Conservation (phyloP, 2,888 invertebrate species). For the Machimus atricapillus region DNA sequence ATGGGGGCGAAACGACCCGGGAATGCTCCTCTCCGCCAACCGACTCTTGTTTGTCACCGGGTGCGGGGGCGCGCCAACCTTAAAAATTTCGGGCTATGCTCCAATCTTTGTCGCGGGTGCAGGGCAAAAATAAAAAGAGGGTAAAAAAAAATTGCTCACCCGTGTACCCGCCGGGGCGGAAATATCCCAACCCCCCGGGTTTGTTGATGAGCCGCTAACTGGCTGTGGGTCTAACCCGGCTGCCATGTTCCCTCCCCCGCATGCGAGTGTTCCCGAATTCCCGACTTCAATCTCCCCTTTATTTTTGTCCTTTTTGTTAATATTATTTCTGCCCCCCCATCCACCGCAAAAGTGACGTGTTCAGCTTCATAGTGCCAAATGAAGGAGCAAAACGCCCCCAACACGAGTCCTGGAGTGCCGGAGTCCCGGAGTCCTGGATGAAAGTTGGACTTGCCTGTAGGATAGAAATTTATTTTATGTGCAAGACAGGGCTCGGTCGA, state of each 20-base stretch:
- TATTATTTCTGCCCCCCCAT: neutral
- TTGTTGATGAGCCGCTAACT: slow-evolving; percentile 35
- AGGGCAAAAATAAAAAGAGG: neutral
- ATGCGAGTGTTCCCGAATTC: neutral
- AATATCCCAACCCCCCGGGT: neutral
- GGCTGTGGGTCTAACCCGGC: neutral
- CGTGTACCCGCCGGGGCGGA: neutral
- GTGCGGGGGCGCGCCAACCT: neutral
- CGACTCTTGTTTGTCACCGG: neutral
- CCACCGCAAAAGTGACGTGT: neutral
- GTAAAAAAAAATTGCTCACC: neutral
- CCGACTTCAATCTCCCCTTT: neutral
- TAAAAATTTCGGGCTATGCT: neutral
- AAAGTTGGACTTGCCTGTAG: slow-evolving; percentile 29
- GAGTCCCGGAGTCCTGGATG: neutral
- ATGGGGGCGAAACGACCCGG: neutral
- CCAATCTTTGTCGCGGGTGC: neutral
- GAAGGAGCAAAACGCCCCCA: slow-evolving; percentile 4
- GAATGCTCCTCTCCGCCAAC: neutral
- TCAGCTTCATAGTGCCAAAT: slow-evolving; percentile 9
- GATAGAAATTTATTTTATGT: slow-evolving; percentile 43
- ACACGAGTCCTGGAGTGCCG: neutral
- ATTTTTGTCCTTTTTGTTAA: neutral
- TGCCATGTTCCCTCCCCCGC: neutral
- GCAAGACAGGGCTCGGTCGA: slow-evolving; percentile 17